Evolutionary conservation across 2,113 vertebrate species (phyloP), one percentile per base, ranked within the genome.

Genomic region (Vicugna pacos): DNA sequence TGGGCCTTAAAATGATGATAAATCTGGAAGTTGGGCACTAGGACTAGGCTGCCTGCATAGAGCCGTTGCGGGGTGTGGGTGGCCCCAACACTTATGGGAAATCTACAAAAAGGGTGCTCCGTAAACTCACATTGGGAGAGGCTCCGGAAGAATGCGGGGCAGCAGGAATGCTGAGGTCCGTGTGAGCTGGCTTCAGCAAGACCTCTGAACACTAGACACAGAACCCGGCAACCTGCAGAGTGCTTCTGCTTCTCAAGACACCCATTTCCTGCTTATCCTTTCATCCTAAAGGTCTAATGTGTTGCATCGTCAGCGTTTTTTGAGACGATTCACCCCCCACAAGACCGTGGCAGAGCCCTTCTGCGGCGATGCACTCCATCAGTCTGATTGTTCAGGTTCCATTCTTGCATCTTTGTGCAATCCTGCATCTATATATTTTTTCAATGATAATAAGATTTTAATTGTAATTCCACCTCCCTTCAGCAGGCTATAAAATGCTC

Each of bases 21-120:
- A 96, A 95, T 97, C 93, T 92, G 16, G 64, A 91, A 75, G 38
- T 70, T 15, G n/a, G 82, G 46, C 77, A 11, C 73, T 54, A 52
- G 52, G 17, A 48, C 65, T 70, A 64, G 77, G 11, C 69, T 76
- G 58, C 38, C 73, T 69, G 79, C 15, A 67, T 14, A 73, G 67
- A 94, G 80, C 58, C 60, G 81, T 50, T 67, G 69, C n/a, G 2
- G 93, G 89, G 54, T 84, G 17, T 80, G 13, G 0, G 58, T 2
- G 0, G 58, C 56, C 38, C 64, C 35, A 2, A 2, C 4, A 22
- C 64, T 85, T 30, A 7, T 0, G 2, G 54, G 85, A 35, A 77
- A 52, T n/a, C 89, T 60, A 2, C 8, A 50, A 46, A 81, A 95
- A 87, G 70, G 86, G n/a, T 0, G 0, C 26, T 77, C 54, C 3